phyloP scores from a whole-genome alignment of 64 coral and sea anemone species.

The Catalaphyllia jardinei region DNA sequence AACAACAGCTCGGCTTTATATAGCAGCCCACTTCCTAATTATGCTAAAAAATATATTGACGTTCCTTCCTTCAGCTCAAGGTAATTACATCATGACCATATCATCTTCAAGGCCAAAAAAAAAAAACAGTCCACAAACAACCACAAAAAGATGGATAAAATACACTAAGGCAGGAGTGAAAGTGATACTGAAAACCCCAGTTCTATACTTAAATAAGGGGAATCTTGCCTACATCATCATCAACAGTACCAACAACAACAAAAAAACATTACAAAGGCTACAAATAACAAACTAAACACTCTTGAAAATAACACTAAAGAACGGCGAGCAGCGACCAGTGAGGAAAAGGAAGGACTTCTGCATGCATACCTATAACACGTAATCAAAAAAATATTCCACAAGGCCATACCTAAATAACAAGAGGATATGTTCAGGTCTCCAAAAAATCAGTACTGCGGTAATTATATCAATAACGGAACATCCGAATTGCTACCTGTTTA shows the following conservation, averaged over 20 bases:
- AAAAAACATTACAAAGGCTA: background rate
- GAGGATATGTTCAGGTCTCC: background rate
- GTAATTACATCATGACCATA: background rate
- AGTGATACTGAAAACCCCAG: too few species aligned
- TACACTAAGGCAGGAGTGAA: background rate
- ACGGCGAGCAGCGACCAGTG: background rate
- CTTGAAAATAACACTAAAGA: background rate
- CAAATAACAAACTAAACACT: background rate
- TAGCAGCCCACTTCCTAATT: constrained; percentile 22
- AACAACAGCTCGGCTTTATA: constrained; percentile 25
- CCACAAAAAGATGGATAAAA: background rate
- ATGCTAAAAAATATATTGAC: constrained; percentile 30
- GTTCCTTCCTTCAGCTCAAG: constrained; percentile 18
- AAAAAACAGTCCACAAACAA: background rate
- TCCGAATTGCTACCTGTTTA: background rate
- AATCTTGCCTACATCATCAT: background rate
- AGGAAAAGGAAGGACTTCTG: constrained; percentile 31
- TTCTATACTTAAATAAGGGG: background rate
- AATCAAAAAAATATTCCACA: constrained; percentile 33
- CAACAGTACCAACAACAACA: too few species aligned
- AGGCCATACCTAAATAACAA: background rate
- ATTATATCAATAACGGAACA: constrained; percentile 19
- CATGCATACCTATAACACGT: background rate
- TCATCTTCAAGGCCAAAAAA: background rate
- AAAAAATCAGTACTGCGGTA: background rate